Base-by-base conservation (phyloP, 2,113 vertebrate genomes). In the Australoheros scitulus region DNA sequence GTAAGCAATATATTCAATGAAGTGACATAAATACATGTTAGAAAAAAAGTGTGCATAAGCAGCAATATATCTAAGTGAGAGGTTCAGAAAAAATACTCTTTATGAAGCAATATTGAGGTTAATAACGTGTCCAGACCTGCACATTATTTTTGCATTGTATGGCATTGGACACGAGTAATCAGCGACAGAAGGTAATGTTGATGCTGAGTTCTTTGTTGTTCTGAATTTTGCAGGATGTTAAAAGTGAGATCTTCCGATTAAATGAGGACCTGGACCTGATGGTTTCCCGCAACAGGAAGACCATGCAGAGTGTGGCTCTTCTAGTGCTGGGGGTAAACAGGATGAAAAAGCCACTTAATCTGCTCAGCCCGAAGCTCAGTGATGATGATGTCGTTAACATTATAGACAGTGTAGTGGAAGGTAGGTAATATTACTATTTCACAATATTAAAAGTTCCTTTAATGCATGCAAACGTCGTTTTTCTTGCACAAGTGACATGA, bases 391-490 rank as follows among this genome's bases (percentile, higher is more conserved):
- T 91, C 61, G 72, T 60, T 14, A 34, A 59, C 6, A 58, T 93
- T 57, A 11, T 91, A 34, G 82, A 87, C 20, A 52, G 17, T 17
- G 11, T 90, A 52, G 58, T 95, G 18, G 77, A 94, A 41, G 94
- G 94, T 95, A 80, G 7, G 81, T 41, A 8, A 17, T 2, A 7
- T 32, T 22, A 34, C 22, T 70, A 6, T 17, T 15, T 10, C 2
- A 32, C 64, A 68, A 43, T 50, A 29, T 50, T 29, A 50, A 20
- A 50, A 58, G 10, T 29, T 18, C 18, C 24, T 15, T 68, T 43
- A 43, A 43, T 2, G 1, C 15, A 17, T 4, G 34, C 6, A 50
- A 47, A 14, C 14, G 43, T 43, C 6, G 2, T 15, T 47, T 15
- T 47, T 15, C 43, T 14, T 14, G 11, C 47, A 50, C 5, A 50